Conservation (phyloP, 2,888 invertebrate genomes). For the Stictocephala bisonia region DNA sequence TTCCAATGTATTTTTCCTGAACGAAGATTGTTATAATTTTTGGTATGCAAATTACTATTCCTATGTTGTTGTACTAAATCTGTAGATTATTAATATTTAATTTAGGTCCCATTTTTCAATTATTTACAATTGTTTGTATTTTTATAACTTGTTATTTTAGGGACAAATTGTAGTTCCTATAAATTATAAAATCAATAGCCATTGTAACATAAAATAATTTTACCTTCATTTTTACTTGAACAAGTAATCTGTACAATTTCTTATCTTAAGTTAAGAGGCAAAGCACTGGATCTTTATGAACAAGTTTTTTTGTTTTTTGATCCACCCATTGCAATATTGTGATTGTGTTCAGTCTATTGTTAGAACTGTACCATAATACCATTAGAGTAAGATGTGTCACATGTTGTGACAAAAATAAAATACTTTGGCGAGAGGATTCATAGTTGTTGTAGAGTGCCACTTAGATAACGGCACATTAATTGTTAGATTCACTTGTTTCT, state of each 20-base stretch:
- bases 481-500: conserved; percentile 16
- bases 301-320: conserved; percentile 4
- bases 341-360: conserved; percentile 23
- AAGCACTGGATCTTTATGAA: not conserved
- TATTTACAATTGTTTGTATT: conserved; percentile 1
- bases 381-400: conserved; percentile 34
- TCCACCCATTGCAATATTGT: conserved; percentile 19
- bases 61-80: no score
- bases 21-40: no score
- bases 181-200: conserved; percentile 4
- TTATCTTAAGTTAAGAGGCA: no score
- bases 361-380: conserved; percentile 17
- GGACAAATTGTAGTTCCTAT: conserved; percentile 22
- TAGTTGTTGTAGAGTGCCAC: conserved; percentile 15
- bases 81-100: no score
- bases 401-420: conserved; percentile 33
- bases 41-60: no score
- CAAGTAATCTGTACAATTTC: no score
- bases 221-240: no score
- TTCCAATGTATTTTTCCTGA: no score
- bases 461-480: conserved; percentile 32
- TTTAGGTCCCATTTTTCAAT: conserved; percentile 31
- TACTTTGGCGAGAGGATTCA: conserved; percentile 35
- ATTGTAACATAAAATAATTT: no score
- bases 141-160: conserved; percentile 7